A percentile compares a stretch with the other conserved stretches of the same genome.
phyloP scores from a whole-genome alignment of 1,140 invertebrate genomes.

The Anthonomus grandis region DNA sequence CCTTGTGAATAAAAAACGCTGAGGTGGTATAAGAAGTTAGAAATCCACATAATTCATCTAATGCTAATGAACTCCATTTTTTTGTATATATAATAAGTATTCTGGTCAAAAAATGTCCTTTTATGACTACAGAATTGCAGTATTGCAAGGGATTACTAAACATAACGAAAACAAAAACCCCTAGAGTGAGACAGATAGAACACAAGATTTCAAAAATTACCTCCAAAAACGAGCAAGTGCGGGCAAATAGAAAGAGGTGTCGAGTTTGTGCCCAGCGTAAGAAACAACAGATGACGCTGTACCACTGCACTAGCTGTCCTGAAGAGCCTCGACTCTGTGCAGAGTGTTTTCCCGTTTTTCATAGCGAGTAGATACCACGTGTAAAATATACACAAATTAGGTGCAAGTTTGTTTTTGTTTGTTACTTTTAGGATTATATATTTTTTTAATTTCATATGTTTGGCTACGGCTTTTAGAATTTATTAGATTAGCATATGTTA shows the following conservation, averaged over 20 bases:
- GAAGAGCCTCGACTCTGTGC: constrained; percentile 17
- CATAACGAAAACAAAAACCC: not conserved
- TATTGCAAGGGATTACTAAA: constrained; percentile 7
- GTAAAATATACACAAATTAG: too few species aligned
- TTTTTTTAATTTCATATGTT: too few species aligned
- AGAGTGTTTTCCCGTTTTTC: too few species aligned
- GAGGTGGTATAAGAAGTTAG: constrained; percentile 42
- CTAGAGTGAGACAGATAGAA: not conserved
- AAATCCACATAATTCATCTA: constrained; percentile 22
- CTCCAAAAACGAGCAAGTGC: not conserved
- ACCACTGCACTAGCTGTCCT: constrained; percentile 20
- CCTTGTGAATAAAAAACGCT: constrained; percentile 40
- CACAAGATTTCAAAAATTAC: not conserved
- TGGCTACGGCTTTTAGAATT: too few species aligned
- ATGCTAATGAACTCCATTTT: constrained; percentile 22
- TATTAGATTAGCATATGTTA: too few species aligned
- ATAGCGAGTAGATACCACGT: too few species aligned
- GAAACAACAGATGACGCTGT: constrained; percentile 9
- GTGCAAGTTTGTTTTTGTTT: too few species aligned
- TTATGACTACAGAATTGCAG: constrained; percentile 15
- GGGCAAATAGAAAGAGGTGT: not conserved
- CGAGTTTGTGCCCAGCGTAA: constrained; percentile 3
- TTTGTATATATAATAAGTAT: constrained; percentile 18
- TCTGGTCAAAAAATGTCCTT: constrained; percentile 10
- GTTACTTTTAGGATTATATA: too few species aligned